Conservation (phyloP, 2,113 vertebrate genomes). For the Phalacrocorax aristotelis region DNA sequence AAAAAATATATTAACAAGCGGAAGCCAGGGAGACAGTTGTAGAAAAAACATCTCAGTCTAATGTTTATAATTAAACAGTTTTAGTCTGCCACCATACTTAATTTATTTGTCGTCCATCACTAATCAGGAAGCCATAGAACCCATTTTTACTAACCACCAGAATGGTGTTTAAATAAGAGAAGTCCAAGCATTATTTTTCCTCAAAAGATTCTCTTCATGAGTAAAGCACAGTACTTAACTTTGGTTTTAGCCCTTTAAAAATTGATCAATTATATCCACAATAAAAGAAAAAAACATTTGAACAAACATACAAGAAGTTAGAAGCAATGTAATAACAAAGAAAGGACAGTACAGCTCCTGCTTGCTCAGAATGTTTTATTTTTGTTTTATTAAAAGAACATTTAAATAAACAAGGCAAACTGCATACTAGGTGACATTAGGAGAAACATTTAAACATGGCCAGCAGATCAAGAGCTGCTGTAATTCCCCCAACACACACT, state of each 20-base stretch:
- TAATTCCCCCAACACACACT: not conserved
- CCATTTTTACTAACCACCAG: not conserved
- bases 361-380: not conserved
- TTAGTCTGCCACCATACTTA: not conserved
- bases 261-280: not conserved
- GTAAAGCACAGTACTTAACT: not conserved
- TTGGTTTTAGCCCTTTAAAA: not conserved
- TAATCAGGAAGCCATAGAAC: not conserved
- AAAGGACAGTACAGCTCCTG: not conserved
- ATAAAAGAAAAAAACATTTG: not conserved
- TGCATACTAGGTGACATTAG: not conserved
- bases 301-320: not conserved
- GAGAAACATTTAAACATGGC: not conserved
- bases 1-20: not conserved
- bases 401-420: not conserved
- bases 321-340: not conserved
- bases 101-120: not conserved
- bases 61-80: not conserved
- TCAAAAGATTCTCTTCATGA: not conserved
- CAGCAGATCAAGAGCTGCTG: not conserved
- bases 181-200: not conserved
- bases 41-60: not conserved
- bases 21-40: not conserved
- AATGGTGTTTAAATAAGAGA: not conserved
- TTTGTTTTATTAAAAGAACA: not conserved